Base-by-base conservation (phyloP, 2,113 vertebrate genomes). In the Hipposideros armiger region DNA sequence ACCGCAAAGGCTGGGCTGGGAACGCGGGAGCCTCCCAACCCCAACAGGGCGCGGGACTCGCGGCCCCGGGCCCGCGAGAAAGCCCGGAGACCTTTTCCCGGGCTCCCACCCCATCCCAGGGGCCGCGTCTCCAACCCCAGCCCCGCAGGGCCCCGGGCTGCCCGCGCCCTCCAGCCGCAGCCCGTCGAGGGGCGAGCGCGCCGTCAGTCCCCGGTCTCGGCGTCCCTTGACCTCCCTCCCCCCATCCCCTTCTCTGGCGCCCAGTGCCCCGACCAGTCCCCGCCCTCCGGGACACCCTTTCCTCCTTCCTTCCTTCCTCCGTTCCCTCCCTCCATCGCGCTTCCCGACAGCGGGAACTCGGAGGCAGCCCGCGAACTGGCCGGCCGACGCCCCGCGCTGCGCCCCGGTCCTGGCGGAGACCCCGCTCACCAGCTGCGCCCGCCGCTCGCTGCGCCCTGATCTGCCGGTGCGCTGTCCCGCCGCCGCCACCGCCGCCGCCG, bases 231-330 rank as follows among this genome's bases (percentile, higher is more conserved):
- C 64, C 89, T 56, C 92, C 88, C 74, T 45, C 64, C 64, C 64
- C 64, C 76, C 88, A n/a, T 64, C 88, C 87, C 67, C 17, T n/a
- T 50, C 92, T 52, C 69, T 1, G 42, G 83, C 62, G 91, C 93
- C 95, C 66, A 32, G 89, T 3, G 96, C 84, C 94, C 97, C n/a
- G 73, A 89, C 84, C 94, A 97, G 92, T 94, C 95, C 60, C 96
- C 92, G 80, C 88, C 89, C 70, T 90, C 83, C 62, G 60, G 94
- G 94, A 95, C 87, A 89, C 97, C 87, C 96, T 95, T 81, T 90
- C 88, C 94, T 94, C 74, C 91, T 83, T 88, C 82, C 94, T 81
- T 91, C 94, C 90, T 87, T 72, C 62, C 92, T 82, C 60, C 40
- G 67, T 60, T 87, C 90, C 88, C 93, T 93, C 90, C 90, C 90